Conservation (phyloP, 2,888 invertebrate genomes). For the Hirtodrosophila trivittata region DNA sequence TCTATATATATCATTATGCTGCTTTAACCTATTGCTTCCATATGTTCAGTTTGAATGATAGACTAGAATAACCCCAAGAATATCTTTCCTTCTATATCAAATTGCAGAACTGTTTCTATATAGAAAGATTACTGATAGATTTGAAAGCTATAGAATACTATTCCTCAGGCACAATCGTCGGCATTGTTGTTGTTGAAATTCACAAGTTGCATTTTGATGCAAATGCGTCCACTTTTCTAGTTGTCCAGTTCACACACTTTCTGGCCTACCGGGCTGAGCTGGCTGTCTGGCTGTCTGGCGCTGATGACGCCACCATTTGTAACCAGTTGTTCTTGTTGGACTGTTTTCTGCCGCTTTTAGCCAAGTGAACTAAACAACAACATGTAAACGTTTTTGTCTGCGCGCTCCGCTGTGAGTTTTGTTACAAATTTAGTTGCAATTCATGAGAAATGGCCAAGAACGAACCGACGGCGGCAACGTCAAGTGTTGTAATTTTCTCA, state of each 20-base stretch:
- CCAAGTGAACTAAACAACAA: constrained; percentile 3
- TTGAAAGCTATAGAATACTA: too few species aligned
- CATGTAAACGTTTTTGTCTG: constrained; percentile 35
- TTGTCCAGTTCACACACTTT: constrained; percentile 35
- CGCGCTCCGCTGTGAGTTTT: constrained; percentile 42
- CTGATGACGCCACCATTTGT: constrained; percentile 44
- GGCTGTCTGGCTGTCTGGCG: constrained; percentile 29
- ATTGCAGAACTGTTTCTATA: too few species aligned
- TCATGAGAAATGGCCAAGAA: constrained; percentile 62
- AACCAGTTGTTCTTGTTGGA: constrained; percentile 43
- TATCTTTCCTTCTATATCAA: too few species aligned
- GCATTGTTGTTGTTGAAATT: neutral
- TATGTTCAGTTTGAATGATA: too few species aligned
- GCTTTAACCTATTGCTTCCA: too few species aligned
- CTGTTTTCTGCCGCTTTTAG: constrained; percentile 13
- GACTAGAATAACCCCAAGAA: too few species aligned
- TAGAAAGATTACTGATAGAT: too few species aligned
- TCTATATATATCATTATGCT: too few species aligned
- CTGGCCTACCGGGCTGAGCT: constrained; percentile 9
- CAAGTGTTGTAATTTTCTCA: constrained; percentile 74
- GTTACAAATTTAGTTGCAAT: constrained; percentile 75
- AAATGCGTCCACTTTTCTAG: constrained; percentile 10
- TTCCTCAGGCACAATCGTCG: neutral
- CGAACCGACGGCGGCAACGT: constrained; percentile 23
- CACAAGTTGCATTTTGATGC: constrained; percentile 14